Conservation (phyloP, 2,888 invertebrate species). For the Aquatica leii region DNA sequence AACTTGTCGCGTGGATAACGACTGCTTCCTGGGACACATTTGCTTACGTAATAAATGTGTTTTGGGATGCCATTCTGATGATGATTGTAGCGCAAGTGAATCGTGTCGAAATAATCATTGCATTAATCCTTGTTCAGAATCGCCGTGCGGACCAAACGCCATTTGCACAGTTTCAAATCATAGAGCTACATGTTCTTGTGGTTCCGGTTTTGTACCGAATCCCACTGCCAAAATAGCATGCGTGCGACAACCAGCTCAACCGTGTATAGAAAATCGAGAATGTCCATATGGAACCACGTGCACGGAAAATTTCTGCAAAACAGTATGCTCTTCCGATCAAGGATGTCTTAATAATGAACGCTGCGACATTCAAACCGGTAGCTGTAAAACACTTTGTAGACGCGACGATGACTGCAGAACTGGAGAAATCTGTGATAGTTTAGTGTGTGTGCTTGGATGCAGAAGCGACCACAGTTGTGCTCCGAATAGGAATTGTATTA, state of each 20-base stretch:
- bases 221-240: constrained; percentile 90
- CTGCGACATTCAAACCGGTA: constrained; percentile 72
- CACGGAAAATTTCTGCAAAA: constrained; percentile 76
- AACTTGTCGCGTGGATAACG: constrained; percentile 90
- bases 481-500: constrained; percentile 74
- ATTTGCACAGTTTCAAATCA: constrained; percentile 82
- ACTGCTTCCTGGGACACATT: constrained; percentile 91
- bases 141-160: constrained; percentile 87
- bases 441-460: constrained; percentile 83
- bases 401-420: constrained; percentile 86
- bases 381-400: constrained; percentile 85
- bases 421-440: constrained; percentile 85
- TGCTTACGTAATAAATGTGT: constrained; percentile 87
- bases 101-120: constrained; percentile 84
- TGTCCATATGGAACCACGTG: constrained; percentile 78
- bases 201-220: constrained; percentile 81
- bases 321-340: constrained; percentile 77
- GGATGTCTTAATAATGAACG: constrained; percentile 86
- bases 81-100: constrained; percentile 86
- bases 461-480: constrained; percentile 82
- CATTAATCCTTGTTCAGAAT: constrained; percentile 76
- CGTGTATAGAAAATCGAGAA: constrained; percentile 80
- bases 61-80: constrained; percentile 85
- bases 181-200: constrained; percentile 82
- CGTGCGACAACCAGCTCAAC: constrained; percentile 77